These are phyloP conservation scores for Simalia tracyae DNA, from an alignment of 2,797 vertebrate genomes.

Conservation along the genomic window DNA sequence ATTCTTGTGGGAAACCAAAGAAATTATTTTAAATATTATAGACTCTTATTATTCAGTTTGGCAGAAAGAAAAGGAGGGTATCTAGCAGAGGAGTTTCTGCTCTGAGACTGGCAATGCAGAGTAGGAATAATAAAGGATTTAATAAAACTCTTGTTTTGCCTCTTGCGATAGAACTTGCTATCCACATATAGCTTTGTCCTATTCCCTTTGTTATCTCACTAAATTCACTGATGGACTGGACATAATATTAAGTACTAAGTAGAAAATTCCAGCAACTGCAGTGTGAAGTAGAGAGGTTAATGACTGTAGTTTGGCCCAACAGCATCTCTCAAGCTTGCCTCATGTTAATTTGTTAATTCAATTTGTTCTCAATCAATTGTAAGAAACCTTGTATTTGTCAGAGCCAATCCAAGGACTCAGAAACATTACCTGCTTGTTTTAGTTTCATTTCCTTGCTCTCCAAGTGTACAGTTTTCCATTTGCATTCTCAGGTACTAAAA, in stretches of 20 bases:
- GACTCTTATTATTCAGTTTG: background rate
- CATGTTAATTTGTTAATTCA: background rate
- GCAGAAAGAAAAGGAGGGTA: background rate
- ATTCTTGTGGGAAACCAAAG: background rate
- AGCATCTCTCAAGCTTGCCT: background rate
- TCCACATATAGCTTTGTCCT: background rate
- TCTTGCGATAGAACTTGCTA: background rate
- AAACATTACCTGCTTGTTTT: background rate
- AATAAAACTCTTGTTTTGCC: background rate
- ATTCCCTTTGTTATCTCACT: background rate
- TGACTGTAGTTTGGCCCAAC: too few relatives aligned
- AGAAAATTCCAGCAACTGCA: background rate
- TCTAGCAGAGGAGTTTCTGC: background rate
- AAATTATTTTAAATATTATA: background rate
- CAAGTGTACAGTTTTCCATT: background rate
- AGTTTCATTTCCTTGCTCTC: background rate
- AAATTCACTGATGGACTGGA: background rate
- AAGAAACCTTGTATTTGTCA: background rate
- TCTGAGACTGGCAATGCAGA: background rate
- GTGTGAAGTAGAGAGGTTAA: background rate
- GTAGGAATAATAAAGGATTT: background rate
- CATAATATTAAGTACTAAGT: background rate
- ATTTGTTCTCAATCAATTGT: background rate
- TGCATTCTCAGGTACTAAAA: background rate
- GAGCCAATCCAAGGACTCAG: background rate